Base-by-base conservation (phyloP, 2,797 vertebrate species). In the Toxotes lorentzi region DNA sequence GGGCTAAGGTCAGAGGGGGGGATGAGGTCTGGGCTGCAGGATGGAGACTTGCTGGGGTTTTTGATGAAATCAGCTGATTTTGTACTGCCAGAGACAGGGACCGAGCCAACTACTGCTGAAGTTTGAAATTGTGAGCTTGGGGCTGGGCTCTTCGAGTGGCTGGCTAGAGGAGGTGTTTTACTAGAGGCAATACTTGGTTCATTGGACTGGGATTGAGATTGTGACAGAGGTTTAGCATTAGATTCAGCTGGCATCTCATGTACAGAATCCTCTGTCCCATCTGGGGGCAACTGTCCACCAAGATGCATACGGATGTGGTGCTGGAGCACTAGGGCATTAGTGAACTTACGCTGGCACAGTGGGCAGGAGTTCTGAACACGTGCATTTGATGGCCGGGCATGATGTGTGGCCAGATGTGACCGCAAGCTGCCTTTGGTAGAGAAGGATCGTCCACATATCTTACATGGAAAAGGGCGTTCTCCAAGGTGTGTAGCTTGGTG, bases 301-400 rank as follows among this genome's bases (percentile, higher is more conserved):
- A 97, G 95, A 75, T 98, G 97, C 97, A 98, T 97, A 32, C 96
- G 95, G 58, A 98, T 97, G 56, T 98, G 97, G 75, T 98, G 97
- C 90, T 98, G 97, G 69, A 98, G 96, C 73, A 96, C 96, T 6
- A 97, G 96, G 1, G 97, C 97, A 16, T 98, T 97, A 67, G 97
- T 97, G 92, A 98, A 97, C 88, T 97, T 97, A 54, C 97, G 96
- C 87, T 97, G 97, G 86, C 97, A 97, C 79, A 97, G 93, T 19
- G 97, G 97, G 78, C 97, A 97, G 50, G 96, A 97, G 92, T 97
- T 98, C 68, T 97, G 96, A 35, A 95, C 94, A 27, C 96, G 95
- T 83, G 95, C 93, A 73, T 95, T 95, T 1, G 95, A 94, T 17
- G 96, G 95, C 35, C 96, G 96, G 48, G 96, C 91, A 69, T 97